These are phyloP conservation scores for Diorhabda elongata DNA, from an alignment of 1,140 invertebrate genomes.

Conservation along the genomic window DNA sequence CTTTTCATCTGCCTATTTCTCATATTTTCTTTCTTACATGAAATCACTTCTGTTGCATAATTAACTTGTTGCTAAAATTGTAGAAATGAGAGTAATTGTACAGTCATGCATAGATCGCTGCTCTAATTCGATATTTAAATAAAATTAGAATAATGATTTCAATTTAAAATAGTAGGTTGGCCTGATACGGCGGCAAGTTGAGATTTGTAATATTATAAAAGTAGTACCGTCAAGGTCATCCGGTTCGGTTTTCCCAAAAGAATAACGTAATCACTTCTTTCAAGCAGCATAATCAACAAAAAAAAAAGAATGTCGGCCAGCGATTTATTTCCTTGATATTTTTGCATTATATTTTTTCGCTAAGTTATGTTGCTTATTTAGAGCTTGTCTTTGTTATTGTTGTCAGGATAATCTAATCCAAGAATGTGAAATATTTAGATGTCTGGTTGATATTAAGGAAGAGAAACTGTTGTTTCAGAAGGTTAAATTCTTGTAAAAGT, in stretches of 20 bases:
- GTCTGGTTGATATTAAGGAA: no score
- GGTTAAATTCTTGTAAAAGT: no score
- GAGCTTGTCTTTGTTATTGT: background rate
- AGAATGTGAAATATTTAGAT: background rate
- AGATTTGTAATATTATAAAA: background rate
- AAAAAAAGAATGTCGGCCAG: background rate
- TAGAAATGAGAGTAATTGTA: no score
- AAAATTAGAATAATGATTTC: constrained; percentile 11
- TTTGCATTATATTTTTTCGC: constrained; percentile 5
- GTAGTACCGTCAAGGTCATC: constrained; percentile 5
- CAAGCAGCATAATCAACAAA: background rate
- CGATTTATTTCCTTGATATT: constrained; percentile 8
- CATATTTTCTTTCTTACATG: no score
- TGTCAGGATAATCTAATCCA: background rate
- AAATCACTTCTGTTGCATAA: no score
- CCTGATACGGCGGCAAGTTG: background rate
- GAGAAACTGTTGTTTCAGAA: no score
- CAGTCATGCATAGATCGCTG: no score
- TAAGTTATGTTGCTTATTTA: background rate
- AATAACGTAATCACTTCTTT: constrained; percentile 9
- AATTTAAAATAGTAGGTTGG: background rate
- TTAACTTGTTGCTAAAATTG: no score
- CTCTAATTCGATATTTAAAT: no score
- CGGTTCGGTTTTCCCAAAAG: constrained; percentile 9
- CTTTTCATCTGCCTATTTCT: no score